Evolutionary conservation across 2,113 vertebrate genomes (phyloP).

Genomic region (Lampris megalopsis): DNA sequence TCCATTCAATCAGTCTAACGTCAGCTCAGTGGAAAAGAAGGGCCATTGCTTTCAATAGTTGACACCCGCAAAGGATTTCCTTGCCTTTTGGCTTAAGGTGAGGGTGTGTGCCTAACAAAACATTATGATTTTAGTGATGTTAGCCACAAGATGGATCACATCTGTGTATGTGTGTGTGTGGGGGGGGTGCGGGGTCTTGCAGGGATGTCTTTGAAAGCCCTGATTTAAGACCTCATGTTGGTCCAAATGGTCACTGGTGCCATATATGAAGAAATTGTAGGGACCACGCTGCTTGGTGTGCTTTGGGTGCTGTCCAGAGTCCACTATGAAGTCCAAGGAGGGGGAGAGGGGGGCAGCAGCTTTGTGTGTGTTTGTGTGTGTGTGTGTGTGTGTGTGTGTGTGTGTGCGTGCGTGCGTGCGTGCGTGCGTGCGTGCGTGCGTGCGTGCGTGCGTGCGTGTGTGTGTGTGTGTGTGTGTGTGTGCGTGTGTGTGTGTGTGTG

Average conservation of each 20-base stretch:
- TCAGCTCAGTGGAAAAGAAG: neutral
- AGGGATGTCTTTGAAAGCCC: constrained; percentile 21
- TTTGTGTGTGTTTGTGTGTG: neutral
- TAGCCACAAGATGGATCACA: constrained; percentile 23
- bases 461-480: constrained; percentile 1
- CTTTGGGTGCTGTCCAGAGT: constrained; percentile 52
- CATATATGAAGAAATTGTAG: constrained; percentile 36
- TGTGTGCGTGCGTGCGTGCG: too few relatives aligned
- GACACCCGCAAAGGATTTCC: constrained; percentile 4
- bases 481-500: constrained; percentile 1
- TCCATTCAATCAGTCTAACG: constrained; percentile 10
- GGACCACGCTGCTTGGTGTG: constrained; percentile 21
- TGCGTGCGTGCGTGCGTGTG: neutral
- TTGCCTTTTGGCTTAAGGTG: neutral
- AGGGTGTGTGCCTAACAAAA: constrained; percentile 8
- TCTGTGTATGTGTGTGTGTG: neutral
- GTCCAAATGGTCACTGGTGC: constrained; percentile 29
- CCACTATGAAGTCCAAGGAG: constrained; percentile 29
- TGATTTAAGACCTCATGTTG: constrained; percentile 23
- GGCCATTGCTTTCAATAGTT: neutral
- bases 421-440: neutral
- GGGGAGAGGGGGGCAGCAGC: constrained; percentile 10
- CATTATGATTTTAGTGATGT: constrained; percentile 23
- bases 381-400: neutral
- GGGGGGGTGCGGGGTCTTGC: neutral